Base-by-base conservation (phyloP, 2,797 vertebrate species). In the Parauchenoglanis ngamensis region DNA sequence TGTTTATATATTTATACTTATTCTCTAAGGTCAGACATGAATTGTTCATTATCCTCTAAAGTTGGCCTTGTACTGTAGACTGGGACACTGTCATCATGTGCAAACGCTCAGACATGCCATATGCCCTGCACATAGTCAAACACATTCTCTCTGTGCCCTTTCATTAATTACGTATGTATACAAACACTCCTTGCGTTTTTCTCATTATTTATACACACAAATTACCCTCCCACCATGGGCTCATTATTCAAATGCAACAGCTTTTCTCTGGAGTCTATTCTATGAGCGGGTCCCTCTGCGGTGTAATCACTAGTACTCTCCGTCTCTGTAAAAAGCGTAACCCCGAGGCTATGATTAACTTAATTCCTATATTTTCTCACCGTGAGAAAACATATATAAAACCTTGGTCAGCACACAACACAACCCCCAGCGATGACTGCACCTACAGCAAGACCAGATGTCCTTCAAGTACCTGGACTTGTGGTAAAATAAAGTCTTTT, bases 351-450 rank as follows among this genome's bases (percentile, higher is more conserved):
- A 90, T 86, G 86, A 90, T 92, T 91, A 91, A 86, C 88, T 88
- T 90, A 88, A 91, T 88, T 89, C 89, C 78, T 79, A 70, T 90
- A 89, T 90, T 91, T 86, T 54, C 81, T 89, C 67, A 82, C 87
- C 77, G 80, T 91, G 92, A 93, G 92, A 92, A 92, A 90, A 87
- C 90, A 67, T 89, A 86, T 89, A 91, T 92, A 90, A 92, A 91
- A 90, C 72, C 68, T 28, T 25, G 84, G 87, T 89, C 89, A 88
- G 86, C 63, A 46, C 21, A 65, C 73, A 54, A 84, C 21, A 77
- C 84, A n/a, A 35, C 49, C 88, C 65, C 61, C 82, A 75, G 35
- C n/a, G 40, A 31, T 57, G 49, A 79, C 83, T 70, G 85, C 79
- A 87, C 72, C 87, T 87, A 89, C 90, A 89, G 84, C 88, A 82